Percentiles rank a stretch among this genome's conserved stretches.
Conservation (phyloP, 2,797 vertebrate species). For the Megaceryle alcyon region DNA sequence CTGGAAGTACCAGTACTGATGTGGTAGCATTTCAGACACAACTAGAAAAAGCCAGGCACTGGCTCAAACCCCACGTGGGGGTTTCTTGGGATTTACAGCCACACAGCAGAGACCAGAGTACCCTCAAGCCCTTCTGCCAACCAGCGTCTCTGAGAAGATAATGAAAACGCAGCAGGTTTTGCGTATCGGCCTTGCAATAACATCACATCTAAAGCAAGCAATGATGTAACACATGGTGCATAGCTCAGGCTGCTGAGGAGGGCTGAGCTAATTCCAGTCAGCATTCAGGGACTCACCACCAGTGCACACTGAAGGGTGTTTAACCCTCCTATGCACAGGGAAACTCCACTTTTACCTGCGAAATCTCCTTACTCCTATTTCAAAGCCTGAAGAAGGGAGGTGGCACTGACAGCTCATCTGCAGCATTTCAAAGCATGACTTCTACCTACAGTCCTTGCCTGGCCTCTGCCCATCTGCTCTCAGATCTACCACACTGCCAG, state of each 20-base stretch:
- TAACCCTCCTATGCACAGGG: background rate
- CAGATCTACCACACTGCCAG: background rate
- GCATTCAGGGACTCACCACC: background rate
- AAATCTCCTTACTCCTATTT: background rate
- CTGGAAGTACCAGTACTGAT: background rate
- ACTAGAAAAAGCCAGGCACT: background rate
- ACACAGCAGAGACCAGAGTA: background rate
- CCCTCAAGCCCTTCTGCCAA: background rate
- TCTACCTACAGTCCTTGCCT: background rate
- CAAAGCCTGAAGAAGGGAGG: background rate
- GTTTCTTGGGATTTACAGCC: background rate
- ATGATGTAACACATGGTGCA: background rate
- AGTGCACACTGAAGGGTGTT: background rate
- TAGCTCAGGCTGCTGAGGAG: background rate
- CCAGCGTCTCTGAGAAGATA: background rate
- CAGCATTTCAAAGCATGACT: background rate
- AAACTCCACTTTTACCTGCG: background rate
- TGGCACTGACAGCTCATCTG: rapidly evolving
- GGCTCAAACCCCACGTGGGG: rapidly evolving
- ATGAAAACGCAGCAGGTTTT: background rate
- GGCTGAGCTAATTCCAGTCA: background rate
- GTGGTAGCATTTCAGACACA: background rate
- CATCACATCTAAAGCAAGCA: background rate
- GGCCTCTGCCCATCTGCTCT: background rate
- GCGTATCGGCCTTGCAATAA: background rate